Evolutionary conservation across 2,113 vertebrate species (phyloP).

Genomic region (Hippocampus barbouri): DNA sequence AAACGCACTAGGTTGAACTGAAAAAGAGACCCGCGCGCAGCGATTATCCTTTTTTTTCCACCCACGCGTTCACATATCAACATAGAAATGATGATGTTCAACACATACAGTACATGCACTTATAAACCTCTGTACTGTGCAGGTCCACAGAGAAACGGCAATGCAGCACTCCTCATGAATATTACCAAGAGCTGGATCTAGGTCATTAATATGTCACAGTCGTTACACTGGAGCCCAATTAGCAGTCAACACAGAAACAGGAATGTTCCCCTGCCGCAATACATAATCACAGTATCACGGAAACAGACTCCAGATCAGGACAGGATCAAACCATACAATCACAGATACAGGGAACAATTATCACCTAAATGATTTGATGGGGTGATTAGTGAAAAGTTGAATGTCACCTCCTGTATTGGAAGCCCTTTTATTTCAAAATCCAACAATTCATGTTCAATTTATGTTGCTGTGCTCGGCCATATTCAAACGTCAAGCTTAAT

Average conservation of each 20-base stretch:
- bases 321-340: constrained; percentile 42
- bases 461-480: not conserved
- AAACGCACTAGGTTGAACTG: constrained; percentile 40
- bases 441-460: not conserved
- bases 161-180: constrained; percentile 65
- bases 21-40: constrained; percentile 23
- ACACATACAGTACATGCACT: constrained; percentile 16
- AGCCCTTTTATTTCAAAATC: not conserved
- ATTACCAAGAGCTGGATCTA: constrained; percentile 68
- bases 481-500: not conserved
- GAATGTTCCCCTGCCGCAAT: constrained; percentile 53
- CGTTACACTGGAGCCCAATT: constrained; percentile 71
- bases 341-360: constrained; percentile 3
- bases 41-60: constrained; percentile 42
- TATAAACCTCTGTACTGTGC: constrained; percentile 30
- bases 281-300: constrained; percentile 60
- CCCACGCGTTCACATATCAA: constrained; percentile 17
- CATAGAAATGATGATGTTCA: not conserved
- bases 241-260: constrained; percentile 64
- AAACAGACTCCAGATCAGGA: constrained; percentile 27
- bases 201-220: constrained; percentile 75
- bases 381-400: not conserved
- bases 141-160: constrained; percentile 44
- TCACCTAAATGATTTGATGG: not conserved
- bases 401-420: constrained; percentile 1